Evolutionary conservation across 2,797 vertebrate species (phyloP).

Genomic region (Denticeps clupeoides): DNA sequence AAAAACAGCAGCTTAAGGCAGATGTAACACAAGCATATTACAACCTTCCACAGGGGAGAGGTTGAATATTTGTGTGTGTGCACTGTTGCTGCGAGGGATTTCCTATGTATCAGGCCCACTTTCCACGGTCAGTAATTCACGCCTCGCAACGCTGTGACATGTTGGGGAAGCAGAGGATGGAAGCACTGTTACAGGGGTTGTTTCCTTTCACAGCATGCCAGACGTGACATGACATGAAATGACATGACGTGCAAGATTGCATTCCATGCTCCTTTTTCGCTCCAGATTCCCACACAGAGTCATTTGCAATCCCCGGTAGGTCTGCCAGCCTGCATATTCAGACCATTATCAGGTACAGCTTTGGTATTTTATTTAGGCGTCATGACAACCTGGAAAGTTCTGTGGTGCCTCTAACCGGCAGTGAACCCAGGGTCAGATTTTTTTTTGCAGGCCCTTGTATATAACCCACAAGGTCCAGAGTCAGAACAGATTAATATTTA

Average conservation of each 20-base stretch:
- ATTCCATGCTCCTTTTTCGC: neutral
- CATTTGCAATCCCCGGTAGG: no score
- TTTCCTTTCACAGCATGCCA: neutral
- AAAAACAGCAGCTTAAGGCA: conserved; percentile 3
- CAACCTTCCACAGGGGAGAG: conserved; percentile 13
- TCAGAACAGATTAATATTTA: conserved; percentile 53
- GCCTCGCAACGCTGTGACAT: conserved; percentile 17
- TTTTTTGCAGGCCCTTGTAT: conserved; percentile 1
- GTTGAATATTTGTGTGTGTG: conserved; percentile 22
- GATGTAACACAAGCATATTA: conserved; percentile 3
- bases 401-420: no score
- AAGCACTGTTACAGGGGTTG: conserved; percentile 5
- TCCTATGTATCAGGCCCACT: conserved; percentile 12
- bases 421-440: no score
- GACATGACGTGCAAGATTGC: neutral
- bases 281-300: neutral
- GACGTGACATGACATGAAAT: neutral
- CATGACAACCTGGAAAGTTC: neutral
- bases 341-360: no score
- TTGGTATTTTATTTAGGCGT: neutral
- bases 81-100: conserved; percentile 25
- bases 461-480: conserved; percentile 12
- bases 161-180: conserved; percentile 12
- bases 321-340: no score
- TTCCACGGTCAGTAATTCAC: conserved; percentile 30